These are phyloP conservation scores for Mirounga angustirostris DNA, from an alignment of 2,113 vertebrate species.

Conservation along the genomic window DNA sequence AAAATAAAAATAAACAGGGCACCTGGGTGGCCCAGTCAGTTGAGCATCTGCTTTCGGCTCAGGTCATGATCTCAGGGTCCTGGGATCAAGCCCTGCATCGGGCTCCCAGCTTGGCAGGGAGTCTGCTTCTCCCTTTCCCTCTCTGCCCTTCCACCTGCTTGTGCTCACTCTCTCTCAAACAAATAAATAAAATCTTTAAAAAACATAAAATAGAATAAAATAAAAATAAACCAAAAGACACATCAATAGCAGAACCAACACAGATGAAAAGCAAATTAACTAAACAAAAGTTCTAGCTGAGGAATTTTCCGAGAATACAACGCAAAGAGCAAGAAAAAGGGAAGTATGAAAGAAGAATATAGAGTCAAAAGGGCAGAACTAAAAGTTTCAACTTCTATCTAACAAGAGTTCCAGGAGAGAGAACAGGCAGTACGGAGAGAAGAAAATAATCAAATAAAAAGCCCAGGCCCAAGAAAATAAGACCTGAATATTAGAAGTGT, in stretches of 20 bases:
- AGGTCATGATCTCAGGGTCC: no score
- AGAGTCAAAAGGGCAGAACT: neutral
- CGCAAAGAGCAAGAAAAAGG: neutral
- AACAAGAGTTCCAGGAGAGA: neutral
- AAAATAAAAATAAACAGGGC: neutral
- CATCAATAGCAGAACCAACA: neutral
- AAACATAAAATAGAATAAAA: no score
- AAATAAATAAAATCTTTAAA: no score
- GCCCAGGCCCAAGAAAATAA: neutral
- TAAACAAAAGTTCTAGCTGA: neutral
- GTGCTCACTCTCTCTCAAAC: no score
- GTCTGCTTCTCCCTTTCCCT: no score
- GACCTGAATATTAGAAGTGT: neutral
- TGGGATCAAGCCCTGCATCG: no score
- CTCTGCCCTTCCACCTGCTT: no score
- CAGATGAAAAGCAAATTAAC: neutral
- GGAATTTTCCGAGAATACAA: neutral
- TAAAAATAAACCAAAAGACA: neutral
- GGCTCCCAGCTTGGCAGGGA: no score
- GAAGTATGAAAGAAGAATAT: neutral
- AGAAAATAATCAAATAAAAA: neutral
- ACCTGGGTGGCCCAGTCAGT: no score
- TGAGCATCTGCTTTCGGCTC: no score
- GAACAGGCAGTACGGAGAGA: neutral
- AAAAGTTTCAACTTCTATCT: neutral